These are phyloP conservation scores for Dermochelys coriacea DNA, from an alignment of 2,797 vertebrate genomes.

Conservation along the genomic window DNA sequence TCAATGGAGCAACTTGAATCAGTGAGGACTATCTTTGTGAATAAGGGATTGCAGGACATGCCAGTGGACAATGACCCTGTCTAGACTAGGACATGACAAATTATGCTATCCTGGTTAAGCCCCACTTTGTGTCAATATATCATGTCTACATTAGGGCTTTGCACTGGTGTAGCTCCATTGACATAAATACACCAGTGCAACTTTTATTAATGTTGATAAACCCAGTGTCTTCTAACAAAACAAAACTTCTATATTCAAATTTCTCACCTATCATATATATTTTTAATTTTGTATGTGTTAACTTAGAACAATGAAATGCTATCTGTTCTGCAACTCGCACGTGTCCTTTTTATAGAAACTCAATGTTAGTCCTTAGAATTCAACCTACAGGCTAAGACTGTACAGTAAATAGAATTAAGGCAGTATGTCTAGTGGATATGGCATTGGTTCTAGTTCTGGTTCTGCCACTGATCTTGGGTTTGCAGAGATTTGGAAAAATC, in stretches of 20 bases:
- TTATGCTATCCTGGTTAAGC: background rate
- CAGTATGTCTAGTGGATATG: background rate
- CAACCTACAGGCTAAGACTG: background rate
- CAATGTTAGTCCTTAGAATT: background rate
- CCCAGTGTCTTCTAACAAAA: too few species aligned
- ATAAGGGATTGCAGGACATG: background rate
- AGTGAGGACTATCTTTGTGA: background rate
- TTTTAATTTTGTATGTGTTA: too few species aligned
- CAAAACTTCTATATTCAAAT: too few species aligned
- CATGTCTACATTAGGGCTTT: fast-evolving
- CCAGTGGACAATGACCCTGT: background rate
- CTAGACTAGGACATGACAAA: background rate
- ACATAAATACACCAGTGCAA: fast-evolving
- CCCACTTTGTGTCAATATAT: background rate
- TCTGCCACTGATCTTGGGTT: background rate
- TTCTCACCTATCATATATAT: too few species aligned
- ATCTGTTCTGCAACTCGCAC: too few species aligned
- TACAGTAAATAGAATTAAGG: background rate
- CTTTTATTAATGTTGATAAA: too few species aligned
- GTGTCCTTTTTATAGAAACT: too few species aligned
- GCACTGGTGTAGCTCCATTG: fast-evolving
- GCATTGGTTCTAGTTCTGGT: background rate
- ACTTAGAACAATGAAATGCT: too few species aligned
- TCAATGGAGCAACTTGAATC: background rate
- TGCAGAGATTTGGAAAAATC: background rate